Evolutionary conservation across 1,140 invertebrate species (phyloP).

Genomic region (Drosophila subobscura): DNA sequence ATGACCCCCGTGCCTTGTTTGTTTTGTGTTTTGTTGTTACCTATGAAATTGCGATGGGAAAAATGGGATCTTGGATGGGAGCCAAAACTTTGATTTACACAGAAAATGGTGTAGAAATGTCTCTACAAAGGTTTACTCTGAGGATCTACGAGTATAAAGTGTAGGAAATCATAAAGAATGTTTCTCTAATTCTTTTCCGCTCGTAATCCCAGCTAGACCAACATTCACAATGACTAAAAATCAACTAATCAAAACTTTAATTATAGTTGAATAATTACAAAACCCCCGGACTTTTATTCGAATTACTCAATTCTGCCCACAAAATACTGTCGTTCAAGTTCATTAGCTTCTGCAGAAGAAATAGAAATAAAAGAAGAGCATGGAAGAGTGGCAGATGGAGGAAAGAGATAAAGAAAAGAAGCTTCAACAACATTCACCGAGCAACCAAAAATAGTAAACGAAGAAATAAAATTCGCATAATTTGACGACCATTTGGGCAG

Average conservation of each 20-base stretch:
- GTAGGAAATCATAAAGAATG: no score
- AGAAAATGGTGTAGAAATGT: no score
- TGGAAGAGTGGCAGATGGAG: slow-evolving; percentile 14
- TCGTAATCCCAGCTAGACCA: no score
- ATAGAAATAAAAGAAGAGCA: slow-evolving; percentile 13
- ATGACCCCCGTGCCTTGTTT: slow-evolving; percentile 14
- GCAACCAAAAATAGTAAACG: slow-evolving; percentile 41
- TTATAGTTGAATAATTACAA: slow-evolving; percentile 19
- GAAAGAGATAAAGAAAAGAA: neutral
- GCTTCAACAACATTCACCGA: slow-evolving; percentile 12
- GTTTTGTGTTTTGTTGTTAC: neutral
- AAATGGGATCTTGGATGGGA: slow-evolving; percentile 18
- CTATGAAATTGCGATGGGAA: neutral
- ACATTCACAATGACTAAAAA: neutral
- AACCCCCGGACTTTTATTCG: slow-evolving; percentile 7
- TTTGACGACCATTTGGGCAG: slow-evolving; percentile 61
- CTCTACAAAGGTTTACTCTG: no score
- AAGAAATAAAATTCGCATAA: slow-evolving; percentile 60
- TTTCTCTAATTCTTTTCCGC: no score
- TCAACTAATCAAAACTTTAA: slow-evolving; percentile 6
- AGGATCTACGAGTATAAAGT: no score
- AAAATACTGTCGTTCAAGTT: slow-evolving; percentile 34
- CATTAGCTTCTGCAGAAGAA: slow-evolving; percentile 46
- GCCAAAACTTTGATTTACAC: neutral
- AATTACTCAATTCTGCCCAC: slow-evolving; percentile 23